A percentile compares a stretch with the other conserved stretches of the same genome.
phyloP scores from a whole-genome alignment of 2,888 invertebrate genomes.

The Megastigmus dorsalis region DNA sequence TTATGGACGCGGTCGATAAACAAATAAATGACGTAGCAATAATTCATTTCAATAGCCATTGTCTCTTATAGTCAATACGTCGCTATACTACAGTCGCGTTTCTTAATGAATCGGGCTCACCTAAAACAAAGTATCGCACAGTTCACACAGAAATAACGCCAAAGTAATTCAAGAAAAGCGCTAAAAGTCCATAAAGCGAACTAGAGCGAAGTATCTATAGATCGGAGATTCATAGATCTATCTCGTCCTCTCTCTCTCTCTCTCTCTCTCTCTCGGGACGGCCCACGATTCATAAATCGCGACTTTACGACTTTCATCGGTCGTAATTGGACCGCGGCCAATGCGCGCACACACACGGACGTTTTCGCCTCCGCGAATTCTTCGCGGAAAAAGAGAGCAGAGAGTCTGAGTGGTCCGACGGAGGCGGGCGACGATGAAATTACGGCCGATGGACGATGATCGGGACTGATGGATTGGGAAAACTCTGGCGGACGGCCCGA shows the following conservation, averaged over 20 bases:
- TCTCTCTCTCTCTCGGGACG: too few species aligned
- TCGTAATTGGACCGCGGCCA: slow-evolving; percentile 11
- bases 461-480: slow-evolving; percentile 5
- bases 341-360: not conserved
- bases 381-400: slow-evolving; percentile 22
- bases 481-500: not conserved
- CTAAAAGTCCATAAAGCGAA: slow-evolving; percentile 5
- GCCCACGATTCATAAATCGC: not conserved
- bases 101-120: too few species aligned
- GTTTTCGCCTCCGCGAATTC: slow-evolving; percentile 6
- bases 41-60: too few species aligned
- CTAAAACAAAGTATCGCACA: too few species aligned
- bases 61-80: too few species aligned
- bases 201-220: not conserved
- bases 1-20: too few species aligned
- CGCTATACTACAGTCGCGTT: too few species aligned
- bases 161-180: too few species aligned
- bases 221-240: slow-evolving; percentile 15
- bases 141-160: too few species aligned
- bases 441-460: slow-evolving; percentile 8
- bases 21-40: too few species aligned
- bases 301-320: slow-evolving; percentile 19
- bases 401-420: too few species aligned
- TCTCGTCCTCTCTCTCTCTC: not conserved
- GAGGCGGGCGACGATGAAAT: slow-evolving; percentile 13